Percentiles rank a stretch among this genome's conserved stretches.
Conservation (phyloP, 2,113 vertebrate species). For the Sterna hirundo region DNA sequence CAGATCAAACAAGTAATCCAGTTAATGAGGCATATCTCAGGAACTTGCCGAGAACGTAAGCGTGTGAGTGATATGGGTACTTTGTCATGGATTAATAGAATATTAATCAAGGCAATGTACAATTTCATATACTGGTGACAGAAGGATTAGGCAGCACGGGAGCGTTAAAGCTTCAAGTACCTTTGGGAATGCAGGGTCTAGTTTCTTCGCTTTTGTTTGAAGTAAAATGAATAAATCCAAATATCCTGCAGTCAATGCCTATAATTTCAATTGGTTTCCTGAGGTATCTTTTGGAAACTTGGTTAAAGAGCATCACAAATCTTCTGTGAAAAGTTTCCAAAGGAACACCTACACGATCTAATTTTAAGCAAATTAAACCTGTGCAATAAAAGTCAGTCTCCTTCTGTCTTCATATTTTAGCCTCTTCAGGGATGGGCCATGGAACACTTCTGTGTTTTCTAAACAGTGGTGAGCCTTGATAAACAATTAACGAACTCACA, state of each 20-base stretch:
- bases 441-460: neutral
- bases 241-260: neutral
- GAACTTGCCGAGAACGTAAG: neutral
- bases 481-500: neutral
- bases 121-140: neutral
- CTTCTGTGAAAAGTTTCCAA: neutral
- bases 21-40: neutral
- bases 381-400: neutral
- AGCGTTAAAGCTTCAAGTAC: neutral
- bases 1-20: neutral
- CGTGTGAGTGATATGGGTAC: neutral
- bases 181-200: neutral
- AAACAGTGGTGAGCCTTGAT: neutral
- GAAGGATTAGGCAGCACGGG: neutral
- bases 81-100: slow-evolving; percentile 4
- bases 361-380: neutral
- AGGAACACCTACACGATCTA: neutral
- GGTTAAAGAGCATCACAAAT: neutral
- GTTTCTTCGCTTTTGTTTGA: neutral
- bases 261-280: neutral
- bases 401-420: neutral
- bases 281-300: neutral
- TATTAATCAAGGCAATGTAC: neutral
- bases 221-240: neutral
- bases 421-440: neutral